phyloP scores from a whole-genome alignment of 2,888 invertebrate genomes.

The Pediacus dermestoides region DNA sequence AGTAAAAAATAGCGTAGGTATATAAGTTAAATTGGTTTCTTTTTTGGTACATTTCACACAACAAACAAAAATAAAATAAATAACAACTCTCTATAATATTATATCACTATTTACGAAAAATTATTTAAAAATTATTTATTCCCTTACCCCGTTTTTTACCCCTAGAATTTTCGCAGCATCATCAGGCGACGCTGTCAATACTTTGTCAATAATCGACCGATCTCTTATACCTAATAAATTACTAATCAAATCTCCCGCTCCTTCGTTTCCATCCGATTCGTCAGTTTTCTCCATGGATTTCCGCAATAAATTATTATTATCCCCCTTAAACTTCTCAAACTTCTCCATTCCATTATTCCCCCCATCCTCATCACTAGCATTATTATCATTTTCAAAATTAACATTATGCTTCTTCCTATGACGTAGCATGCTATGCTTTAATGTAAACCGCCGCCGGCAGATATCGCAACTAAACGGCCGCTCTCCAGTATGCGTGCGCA shows the following conservation, averaged over 20 bases:
- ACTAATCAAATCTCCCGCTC: constrained; percentile 75
- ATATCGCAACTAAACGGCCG: constrained; percentile 89
- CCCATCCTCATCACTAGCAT: constrained; percentile 49
- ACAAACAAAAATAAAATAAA: constrained; percentile 9
- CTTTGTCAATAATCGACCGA: constrained; percentile 78
- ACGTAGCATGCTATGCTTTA: constrained; percentile 92
- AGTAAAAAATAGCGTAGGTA: not conserved
- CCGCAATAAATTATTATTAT: constrained; percentile 50
- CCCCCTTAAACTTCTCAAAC: constrained; percentile 32
- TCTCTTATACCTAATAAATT: constrained; percentile 86
- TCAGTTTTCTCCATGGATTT: constrained; percentile 50
- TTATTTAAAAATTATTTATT: constrained; percentile 25
- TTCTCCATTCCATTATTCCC: constrained; percentile 22
- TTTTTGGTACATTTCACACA: no score
- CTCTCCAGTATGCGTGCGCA: constrained; percentile 91
- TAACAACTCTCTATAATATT: constrained; percentile 13
- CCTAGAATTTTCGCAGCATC: constrained; percentile 86
- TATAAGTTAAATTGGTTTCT: no score
- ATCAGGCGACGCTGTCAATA: constrained; percentile 76
- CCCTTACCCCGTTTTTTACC: constrained; percentile 56
- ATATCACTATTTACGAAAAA: constrained; percentile 2
- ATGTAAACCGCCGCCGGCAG: constrained; percentile 81
- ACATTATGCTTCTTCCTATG: constrained; percentile 86
- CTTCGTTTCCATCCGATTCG: constrained; percentile 53
- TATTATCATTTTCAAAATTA: constrained; percentile 50